Evolutionary conservation across 2,888 invertebrate genomes (phyloP), one percentile per base, ranked within the genome.

Genomic region (Taphrorychus bicolor): DNA sequence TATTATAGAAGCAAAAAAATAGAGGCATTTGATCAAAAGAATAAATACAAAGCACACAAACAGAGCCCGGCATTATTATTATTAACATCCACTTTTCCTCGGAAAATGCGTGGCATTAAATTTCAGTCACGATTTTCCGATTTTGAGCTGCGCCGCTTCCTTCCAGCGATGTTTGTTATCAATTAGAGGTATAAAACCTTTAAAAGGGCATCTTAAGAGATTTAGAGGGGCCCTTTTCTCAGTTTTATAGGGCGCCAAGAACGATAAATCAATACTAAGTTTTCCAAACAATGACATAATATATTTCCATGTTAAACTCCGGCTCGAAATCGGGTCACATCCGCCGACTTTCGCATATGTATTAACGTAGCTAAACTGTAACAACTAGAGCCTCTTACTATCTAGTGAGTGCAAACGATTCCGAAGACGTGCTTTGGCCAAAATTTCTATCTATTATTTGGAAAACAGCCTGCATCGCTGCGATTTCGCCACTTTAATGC

Each of bases 51-150:
- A 48, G 14, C n/a, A 48, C 48, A 63, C 41, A 60, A 66, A 67
- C 58, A 19, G 58, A 62, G 57, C 5, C 49, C 24, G 18, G 24
- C 52, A 17, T 62, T 61, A 66, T 61, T 67, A 67, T 60, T 63
- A 68, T 45, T 45, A 45, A 53, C 59, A 68, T 54, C 59, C 32
- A 51, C 63, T 63, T 68, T 69, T 64, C 60, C 32, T 60, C 18
- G 45, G 64, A 51, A 69, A 69, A 69, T 69, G 64, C 69, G 60
- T 69, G 54, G 40, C 60, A 69, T 69, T 64, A 69, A 60, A 69
- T 69, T 64, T 69, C 52, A 69, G 69, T 69, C 69, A 69, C 69
- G 69, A 64, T 60, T 69, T 64, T 57, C 60, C 64, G 60, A 69
- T 69, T 69, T 69, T 69, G 64, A 56, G 57, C 64, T 5, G 60